Base-by-base conservation (phyloP, 2,888 invertebrate genomes). In the Volucella inflata region DNA sequence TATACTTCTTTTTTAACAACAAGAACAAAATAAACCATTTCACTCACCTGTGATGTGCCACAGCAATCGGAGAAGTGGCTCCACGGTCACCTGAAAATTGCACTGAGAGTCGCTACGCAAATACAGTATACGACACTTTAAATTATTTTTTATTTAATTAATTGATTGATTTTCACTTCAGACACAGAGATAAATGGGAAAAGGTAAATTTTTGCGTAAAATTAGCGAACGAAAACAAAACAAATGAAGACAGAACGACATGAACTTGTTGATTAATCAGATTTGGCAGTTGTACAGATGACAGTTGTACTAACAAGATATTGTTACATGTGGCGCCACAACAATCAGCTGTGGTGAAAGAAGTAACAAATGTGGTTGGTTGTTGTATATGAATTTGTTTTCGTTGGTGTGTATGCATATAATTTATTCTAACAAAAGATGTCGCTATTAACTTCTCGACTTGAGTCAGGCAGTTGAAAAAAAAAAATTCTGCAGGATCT, bases 241-340 rank as follows among this genome's bases (percentile, higher is more conserved):
- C 65, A 84, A 84, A 76, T 74, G 12, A 12, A 30, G 51, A 50
- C 40, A 11, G 17, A 65, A 48, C 80, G 60, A 76, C 48, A 67
- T 77, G 85, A 85, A 85, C 85, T 85, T 85, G 85, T 85, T 85
- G 85, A 85, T 85, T 85, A 85, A 81, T 81, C 60, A 72, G 30
- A 77, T 77, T 36, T 85, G 85, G 81, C 85, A 85, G 72, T 62
- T 80, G 36, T 50, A 46, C 16, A 16, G n/a, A 55, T 79, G 79
- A 79, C 83, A 84, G 84, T 53, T 70, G 64, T 30, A 30, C 1
- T 17, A 12, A 53, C 16, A n/a, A 50, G 42, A 40, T 14, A 38
- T 48, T 30, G n/a, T 0, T 8, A n/a, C 2, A 10, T 16, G 38
- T 14, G 21, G 64, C 62, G 51, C 17, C 42, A 50, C 1, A 8